Evolutionary conservation across 2,888 invertebrate genomes (phyloP).

Genomic region (Drosophila testacea): DNA sequence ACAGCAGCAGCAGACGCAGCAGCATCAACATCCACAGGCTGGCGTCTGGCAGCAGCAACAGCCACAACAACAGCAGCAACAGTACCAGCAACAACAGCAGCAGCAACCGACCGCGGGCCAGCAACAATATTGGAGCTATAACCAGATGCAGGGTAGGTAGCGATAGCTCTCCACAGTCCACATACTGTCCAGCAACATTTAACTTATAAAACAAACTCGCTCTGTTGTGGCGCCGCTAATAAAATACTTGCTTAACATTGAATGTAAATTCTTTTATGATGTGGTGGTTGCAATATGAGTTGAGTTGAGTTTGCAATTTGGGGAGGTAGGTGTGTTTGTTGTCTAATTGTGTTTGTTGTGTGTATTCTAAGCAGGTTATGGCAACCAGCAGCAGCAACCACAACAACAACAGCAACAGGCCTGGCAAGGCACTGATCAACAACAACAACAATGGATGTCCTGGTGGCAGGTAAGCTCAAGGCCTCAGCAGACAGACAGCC

Average conservation of each 20-base stretch:
- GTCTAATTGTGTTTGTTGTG: conserved; percentile 20
- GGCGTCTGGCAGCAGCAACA: conserved; percentile 71
- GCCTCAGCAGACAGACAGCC: not conserved
- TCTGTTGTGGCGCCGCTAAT: conserved; percentile 43
- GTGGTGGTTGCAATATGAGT: conserved; percentile 17
- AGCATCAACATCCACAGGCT: conserved; percentile 48
- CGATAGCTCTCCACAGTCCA: not conserved
- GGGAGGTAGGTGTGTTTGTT: not conserved
- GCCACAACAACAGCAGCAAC: conserved; percentile 53
- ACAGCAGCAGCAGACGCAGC: conserved; percentile 67
- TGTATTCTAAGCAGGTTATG: conserved; percentile 69
- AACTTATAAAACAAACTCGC: conserved; percentile 37
- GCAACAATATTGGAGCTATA: conserved; percentile 83
- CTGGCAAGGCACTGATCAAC: conserved; percentile 83
- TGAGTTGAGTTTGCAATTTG: conserved; percentile 1
- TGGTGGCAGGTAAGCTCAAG: conserved; percentile 84
- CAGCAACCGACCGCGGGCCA: conserved; percentile 62
- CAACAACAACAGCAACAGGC: conserved; percentile 83
- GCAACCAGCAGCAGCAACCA: conserved; percentile 78
- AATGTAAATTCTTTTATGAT: conserved; percentile 25
- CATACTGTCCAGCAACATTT: conserved; percentile 4
- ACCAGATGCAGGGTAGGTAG: conserved; percentile 82
- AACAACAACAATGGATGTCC: conserved; percentile 84
- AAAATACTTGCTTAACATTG: conserved; percentile 39
- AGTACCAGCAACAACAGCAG: conserved; percentile 59